phyloP scores from a whole-genome alignment of 2,113 vertebrate species.

The Nettapus auritus region DNA sequence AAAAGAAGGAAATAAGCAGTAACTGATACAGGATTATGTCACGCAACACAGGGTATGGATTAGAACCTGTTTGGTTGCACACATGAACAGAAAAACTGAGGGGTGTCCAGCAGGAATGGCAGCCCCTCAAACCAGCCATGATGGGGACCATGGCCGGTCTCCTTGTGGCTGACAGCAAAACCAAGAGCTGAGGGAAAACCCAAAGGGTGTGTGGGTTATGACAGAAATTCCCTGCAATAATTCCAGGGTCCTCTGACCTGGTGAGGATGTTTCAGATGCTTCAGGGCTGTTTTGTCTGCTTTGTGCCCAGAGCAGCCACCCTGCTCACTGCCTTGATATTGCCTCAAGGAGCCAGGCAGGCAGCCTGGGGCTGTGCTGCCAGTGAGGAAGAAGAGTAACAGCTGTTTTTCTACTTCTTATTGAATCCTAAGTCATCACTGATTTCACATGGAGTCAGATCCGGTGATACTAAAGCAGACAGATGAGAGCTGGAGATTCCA shows the following conservation, averaged over 20 bases:
- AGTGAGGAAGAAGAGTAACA: background rate
- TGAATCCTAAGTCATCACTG: background rate
- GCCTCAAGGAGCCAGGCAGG: background rate
- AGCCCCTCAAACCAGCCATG: accelerated
- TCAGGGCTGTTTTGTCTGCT: background rate
- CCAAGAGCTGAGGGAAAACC: background rate
- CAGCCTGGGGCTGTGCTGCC: background rate
- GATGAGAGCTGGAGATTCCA: background rate
- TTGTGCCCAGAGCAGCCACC: background rate
- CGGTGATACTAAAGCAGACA: background rate
- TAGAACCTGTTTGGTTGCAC: background rate
- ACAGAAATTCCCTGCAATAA: background rate
- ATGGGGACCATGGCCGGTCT: background rate
- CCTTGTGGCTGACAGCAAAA: background rate
- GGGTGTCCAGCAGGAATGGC: accelerated
- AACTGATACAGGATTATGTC: background rate
- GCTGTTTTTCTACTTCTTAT: background rate
- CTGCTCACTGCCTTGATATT: background rate
- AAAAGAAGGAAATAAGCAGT: background rate
- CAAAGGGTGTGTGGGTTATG: background rate
- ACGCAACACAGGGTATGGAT: background rate
- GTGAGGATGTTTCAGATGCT: background rate
- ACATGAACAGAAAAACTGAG: background rate
- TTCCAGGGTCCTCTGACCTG: background rate
- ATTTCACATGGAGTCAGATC: background rate